These are phyloP conservation scores for Actinia tenebrosa DNA, from an alignment of 64 coral and sea anemone species.

Conservation along the genomic window DNA sequence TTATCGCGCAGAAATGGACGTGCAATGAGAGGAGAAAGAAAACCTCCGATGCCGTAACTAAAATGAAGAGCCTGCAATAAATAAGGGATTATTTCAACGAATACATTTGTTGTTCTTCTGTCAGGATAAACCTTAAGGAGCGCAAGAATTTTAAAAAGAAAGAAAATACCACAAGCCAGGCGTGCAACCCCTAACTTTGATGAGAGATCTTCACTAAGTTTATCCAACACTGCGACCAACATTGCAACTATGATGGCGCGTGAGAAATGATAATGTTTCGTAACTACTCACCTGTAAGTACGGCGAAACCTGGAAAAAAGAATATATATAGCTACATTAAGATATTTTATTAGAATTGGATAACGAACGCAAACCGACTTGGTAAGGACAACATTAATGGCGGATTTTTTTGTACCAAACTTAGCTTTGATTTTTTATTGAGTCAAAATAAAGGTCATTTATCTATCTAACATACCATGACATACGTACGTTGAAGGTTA, in stretches of 20 bases:
- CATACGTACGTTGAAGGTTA: background rate
- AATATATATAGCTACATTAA: background rate
- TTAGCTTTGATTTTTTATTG: background rate
- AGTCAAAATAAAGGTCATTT: too few relatives aligned
- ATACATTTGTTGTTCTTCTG: background rate
- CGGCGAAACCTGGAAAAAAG: conserved; percentile 60
- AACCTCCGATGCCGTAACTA: conserved; percentile 73
- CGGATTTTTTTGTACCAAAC: too few relatives aligned
- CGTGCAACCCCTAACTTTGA: too few relatives aligned
- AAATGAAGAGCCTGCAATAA: conserved; percentile 75
- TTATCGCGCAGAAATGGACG: conserved; percentile 67
- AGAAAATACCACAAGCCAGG: too few relatives aligned
- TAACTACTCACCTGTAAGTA: conserved; percentile 72
- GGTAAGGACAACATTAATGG: too few relatives aligned
- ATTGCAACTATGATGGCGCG: too few relatives aligned
- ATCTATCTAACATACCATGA: too few relatives aligned
- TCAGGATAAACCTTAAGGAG: too few relatives aligned
- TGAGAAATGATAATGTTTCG: background rate
- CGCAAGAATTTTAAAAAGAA: too few relatives aligned
- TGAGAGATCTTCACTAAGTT: too few relatives aligned
- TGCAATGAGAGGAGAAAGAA: conserved; percentile 68
- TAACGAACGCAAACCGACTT: too few relatives aligned
- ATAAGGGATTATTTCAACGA: background rate
- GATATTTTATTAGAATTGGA: background rate
- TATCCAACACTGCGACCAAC: too few relatives aligned